These are phyloP conservation scores for Caenorhabditis afra DNA, from an alignment of 2,888 invertebrate genomes.

Conservation along the genomic window DNA sequence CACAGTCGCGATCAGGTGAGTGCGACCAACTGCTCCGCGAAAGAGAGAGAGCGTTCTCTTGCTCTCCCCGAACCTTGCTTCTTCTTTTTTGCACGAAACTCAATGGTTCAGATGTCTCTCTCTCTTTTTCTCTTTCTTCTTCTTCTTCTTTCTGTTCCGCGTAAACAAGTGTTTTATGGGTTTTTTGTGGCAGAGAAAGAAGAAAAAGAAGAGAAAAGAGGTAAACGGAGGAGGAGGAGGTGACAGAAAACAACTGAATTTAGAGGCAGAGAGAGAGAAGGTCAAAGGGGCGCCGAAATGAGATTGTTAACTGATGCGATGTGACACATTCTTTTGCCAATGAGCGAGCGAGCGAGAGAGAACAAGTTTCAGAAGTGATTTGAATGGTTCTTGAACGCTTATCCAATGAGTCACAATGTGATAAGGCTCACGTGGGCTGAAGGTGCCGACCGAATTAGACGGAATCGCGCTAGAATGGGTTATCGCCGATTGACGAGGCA, in stretches of 20 bases:
- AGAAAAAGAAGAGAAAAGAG: slow-evolving; percentile 7
- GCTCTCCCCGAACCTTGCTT: not conserved
- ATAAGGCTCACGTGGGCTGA: not conserved
- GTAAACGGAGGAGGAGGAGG: slow-evolving; percentile 1
- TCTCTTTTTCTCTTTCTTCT: too few species aligned
- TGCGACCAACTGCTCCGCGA: too few species aligned
- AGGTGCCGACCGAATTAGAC: not conserved
- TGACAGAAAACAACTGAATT: slow-evolving; percentile 22
- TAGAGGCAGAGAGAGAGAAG: slow-evolving; percentile 4
- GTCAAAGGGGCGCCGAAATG: slow-evolving; percentile 24
- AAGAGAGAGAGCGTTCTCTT: too few species aligned
- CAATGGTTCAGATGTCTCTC: slow-evolving; percentile 43
- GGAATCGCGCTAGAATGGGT: too few species aligned
- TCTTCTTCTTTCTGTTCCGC: not conserved
- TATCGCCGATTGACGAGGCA: too few species aligned
- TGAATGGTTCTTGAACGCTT: slow-evolving; percentile 42
- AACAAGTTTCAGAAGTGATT: slow-evolving; percentile 19
- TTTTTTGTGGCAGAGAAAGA: slow-evolving; percentile 29
- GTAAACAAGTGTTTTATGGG: slow-evolving; percentile 55
- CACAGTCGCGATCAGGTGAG: slow-evolving; percentile 53
- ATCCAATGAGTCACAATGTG: not conserved
- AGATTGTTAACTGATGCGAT: slow-evolving; percentile 48
- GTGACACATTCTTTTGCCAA: slow-evolving; percentile 43
- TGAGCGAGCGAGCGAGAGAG: not conserved
- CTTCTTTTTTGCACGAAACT: not conserved